These are phyloP conservation scores for Diaphora mendica DNA, from an alignment of 2,888 invertebrate genomes.

Conservation along the genomic window DNA sequence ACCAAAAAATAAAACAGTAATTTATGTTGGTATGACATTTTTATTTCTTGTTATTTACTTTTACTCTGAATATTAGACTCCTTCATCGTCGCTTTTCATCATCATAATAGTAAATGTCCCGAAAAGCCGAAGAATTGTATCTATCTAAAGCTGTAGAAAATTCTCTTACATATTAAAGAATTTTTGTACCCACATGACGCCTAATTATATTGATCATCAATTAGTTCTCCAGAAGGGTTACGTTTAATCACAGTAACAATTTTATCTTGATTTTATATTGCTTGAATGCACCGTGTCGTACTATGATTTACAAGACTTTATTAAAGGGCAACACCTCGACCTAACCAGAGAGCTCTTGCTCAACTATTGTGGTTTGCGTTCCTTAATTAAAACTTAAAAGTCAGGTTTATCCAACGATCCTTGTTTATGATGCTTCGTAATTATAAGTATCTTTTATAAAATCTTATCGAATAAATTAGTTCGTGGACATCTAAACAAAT, in stretches of 20 bases:
- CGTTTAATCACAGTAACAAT: constrained; percentile 30
- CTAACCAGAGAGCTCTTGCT: constrained; percentile 48
- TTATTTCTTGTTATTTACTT: neutral
- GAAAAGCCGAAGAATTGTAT: neutral
- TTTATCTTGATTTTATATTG: constrained; percentile 46
- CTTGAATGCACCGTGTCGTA: constrained; percentile 50
- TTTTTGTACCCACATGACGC: neutral
- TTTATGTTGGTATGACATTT: neutral
- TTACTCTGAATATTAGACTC: neutral
- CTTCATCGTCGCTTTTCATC: neutral
- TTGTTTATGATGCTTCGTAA: constrained; percentile 72
- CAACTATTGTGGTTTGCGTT: constrained; percentile 64
- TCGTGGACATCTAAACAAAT: constrained; percentile 60
- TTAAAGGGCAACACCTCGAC: constrained; percentile 70
- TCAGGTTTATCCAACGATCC: constrained; percentile 67
- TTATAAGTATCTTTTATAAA: constrained; percentile 63
- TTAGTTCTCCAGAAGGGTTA: constrained; percentile 22
- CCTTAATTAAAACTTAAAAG: constrained; percentile 81
- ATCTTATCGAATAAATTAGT: constrained; percentile 63
- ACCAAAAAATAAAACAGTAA: neutral
- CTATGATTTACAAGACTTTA: constrained; percentile 71
- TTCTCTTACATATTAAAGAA: neutral
- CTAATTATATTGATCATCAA: constrained; percentile 18
- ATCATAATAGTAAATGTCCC: neutral
- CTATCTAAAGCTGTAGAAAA: neutral